Evolutionary conservation across 2,797 vertebrate species (phyloP).

Genomic region (Apodemus agrarius): DNA sequence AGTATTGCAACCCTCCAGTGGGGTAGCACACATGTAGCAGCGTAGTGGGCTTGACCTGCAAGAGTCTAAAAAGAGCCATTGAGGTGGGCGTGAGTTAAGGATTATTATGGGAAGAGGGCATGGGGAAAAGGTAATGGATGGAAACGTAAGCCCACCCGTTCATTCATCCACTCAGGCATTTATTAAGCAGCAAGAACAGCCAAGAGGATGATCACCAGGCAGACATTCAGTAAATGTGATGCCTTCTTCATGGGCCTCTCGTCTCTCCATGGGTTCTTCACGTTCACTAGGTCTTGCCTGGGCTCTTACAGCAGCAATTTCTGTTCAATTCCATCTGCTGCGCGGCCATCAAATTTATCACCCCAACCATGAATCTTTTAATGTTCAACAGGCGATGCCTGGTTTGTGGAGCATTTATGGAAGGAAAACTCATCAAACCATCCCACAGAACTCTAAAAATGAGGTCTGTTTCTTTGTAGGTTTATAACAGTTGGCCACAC

Average conservation of each 20-base stretch:
- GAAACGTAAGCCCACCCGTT: neutral
- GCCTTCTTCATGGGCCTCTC: neutral
- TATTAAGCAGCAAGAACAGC: neutral
- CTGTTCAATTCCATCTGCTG: neutral
- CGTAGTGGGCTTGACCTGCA: neutral
- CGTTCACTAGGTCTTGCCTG: neutral
- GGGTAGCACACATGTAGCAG: neutral
- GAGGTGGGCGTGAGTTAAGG: neutral
- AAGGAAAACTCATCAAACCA: conserved; percentile 39
- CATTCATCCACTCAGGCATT: neutral
- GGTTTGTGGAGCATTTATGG: conserved; percentile 1
- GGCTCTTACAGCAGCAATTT: neutral
- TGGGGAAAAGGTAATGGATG: neutral
- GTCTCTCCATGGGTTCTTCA: neutral
- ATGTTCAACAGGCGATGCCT: conserved; percentile 7
- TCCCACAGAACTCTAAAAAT: conserved; percentile 34
- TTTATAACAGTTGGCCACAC: neutral
- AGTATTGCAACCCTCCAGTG: neutral
- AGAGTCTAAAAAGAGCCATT: neutral
- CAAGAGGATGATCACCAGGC: neutral
- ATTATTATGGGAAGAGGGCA: neutral
- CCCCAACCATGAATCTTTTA: neutral
- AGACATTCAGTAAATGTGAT: neutral
- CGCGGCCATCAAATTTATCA: neutral
- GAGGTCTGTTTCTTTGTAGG: conserved; percentile 12